Evolutionary conservation across 2,113 vertebrate species (phyloP).

Genomic region (Sylvilagus bachmani): DNA sequence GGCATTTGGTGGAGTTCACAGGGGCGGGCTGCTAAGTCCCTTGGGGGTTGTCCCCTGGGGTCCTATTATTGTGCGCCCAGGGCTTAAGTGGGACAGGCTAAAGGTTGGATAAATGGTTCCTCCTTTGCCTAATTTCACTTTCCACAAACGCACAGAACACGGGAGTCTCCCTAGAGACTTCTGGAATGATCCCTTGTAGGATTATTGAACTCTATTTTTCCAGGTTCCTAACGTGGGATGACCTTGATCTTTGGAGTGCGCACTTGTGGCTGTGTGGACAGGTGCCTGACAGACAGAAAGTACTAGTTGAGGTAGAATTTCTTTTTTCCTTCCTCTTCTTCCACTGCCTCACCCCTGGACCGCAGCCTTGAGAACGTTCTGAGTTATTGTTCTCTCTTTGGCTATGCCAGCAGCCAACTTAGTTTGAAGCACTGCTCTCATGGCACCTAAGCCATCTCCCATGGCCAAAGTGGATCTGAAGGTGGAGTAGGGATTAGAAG

Average conservation of each 20-base stretch:
- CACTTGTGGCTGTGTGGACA: not conserved
- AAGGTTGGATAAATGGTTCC: not conserved
- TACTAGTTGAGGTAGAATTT: not conserved
- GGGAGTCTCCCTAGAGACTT: not conserved
- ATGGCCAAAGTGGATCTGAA: too few relatives aligned
- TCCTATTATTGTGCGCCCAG: not conserved
- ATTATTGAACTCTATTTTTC: not conserved
- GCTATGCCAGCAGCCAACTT: not conserved
- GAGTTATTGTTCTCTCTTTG: constrained; percentile 14
- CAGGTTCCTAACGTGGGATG: not conserved
- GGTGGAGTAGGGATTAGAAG: too few relatives aligned
- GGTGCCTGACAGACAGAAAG: not conserved
- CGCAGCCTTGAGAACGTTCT: constrained; percentile 27
- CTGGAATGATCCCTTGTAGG: not conserved
- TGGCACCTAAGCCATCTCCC: not conserved
- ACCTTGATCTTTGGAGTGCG: constrained; percentile 3
- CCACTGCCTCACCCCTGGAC: not conserved
- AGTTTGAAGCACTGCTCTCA: not conserved
- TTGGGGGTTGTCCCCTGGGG: too few relatives aligned
- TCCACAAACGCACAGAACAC: constrained; percentile 34
- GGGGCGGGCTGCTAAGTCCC: not conserved
- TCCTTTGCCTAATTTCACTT: constrained; percentile 29
- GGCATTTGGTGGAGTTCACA: not conserved
- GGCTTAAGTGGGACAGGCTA: not conserved
- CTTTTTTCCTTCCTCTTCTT: not conserved